Evolutionary conservation across 2,888 invertebrate genomes (phyloP), one percentile per base, ranked within the genome.

Genomic region (Ectemnius continuus): DNA sequence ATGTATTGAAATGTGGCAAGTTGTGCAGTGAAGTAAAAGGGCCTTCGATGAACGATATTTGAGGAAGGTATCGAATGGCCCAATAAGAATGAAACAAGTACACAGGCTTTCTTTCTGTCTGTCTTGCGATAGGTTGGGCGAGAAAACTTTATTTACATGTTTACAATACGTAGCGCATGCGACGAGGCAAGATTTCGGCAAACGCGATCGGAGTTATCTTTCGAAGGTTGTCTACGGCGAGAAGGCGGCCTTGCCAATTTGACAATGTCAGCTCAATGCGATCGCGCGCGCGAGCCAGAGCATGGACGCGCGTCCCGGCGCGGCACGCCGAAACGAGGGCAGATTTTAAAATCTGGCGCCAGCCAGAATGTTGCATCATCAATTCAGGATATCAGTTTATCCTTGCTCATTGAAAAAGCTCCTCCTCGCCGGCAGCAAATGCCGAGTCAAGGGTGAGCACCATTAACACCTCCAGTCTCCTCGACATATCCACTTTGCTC

Each of bases 191-290:
- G 6, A 36, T 36, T 36, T 36, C 36, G 52, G 13, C 62, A 61
- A 77, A 76, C 66, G 63, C 46, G 68, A 67, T 71, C 64, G 62
- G 52, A 67, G 16, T 75, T 83, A 81, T 78, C 72, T 70, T 20
- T 2, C 70, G 72, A 84, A 81, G 76, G 76, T 79, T 70, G 61
- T 70, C 70, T 61, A 75, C 36, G 61, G 48, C 20, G 66, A 75
- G 68, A 74, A 59, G 74, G 13, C 64, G 70, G 72, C 79, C 82
- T 83, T 78, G 75, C 26, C 20, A 61, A 79, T 84, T 82, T 73
- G 79, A 76, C 79, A 76, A 79, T 78, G 67, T 73, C 70, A 66
- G 62, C 58, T 64, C 52, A 16, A 79, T 47, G 28, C 60, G 63
- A 76, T 67, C 70, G 60, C n/a, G n/a, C n/a, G n/a, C n/a, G n/a